Evolutionary conservation across 2,113 vertebrate genomes (phyloP).

Genomic region (Otis tarda): DNA sequence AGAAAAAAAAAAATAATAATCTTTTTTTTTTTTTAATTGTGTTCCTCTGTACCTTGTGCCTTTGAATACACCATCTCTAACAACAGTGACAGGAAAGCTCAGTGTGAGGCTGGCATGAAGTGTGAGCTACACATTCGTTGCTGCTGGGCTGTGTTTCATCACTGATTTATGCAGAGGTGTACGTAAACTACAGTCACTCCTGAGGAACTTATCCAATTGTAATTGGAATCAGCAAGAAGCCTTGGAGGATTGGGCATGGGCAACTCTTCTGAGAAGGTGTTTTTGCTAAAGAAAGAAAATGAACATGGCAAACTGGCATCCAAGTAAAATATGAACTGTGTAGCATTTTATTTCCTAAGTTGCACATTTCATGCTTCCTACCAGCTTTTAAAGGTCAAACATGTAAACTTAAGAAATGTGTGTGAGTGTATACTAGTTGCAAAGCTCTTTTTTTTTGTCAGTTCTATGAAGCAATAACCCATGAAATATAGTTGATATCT

Average conservation of each 20-base stretch:
- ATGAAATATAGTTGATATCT: conserved; percentile 64
- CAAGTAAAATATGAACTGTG: background rate
- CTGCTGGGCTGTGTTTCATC: background rate
- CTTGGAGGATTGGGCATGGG: background rate
- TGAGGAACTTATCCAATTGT: background rate
- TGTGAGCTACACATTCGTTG: fast-evolving
- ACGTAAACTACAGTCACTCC: background rate
- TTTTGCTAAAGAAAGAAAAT: conserved; percentile 10
- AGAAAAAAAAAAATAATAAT: background rate
- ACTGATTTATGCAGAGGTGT: background rate
- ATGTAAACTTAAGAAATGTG: conserved; percentile 40
- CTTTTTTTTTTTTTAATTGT: background rate
- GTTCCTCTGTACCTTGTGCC: background rate
- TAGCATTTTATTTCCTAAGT: conserved; percentile 2
- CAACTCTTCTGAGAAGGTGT: background rate
- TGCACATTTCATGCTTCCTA: background rate
- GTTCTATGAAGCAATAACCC: conserved; percentile 53
- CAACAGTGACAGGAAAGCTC: background rate
- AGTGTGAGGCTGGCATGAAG: background rate
- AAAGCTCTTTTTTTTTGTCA: conserved; percentile 58
- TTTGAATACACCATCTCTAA: background rate
- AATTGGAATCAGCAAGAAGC: background rate
- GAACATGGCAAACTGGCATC: background rate
- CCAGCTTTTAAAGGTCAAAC: conserved; percentile 50
- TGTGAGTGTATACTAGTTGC: conserved; percentile 18